Base-by-base conservation (phyloP, 2,113 vertebrate genomes). In the Centropristis striata region DNA sequence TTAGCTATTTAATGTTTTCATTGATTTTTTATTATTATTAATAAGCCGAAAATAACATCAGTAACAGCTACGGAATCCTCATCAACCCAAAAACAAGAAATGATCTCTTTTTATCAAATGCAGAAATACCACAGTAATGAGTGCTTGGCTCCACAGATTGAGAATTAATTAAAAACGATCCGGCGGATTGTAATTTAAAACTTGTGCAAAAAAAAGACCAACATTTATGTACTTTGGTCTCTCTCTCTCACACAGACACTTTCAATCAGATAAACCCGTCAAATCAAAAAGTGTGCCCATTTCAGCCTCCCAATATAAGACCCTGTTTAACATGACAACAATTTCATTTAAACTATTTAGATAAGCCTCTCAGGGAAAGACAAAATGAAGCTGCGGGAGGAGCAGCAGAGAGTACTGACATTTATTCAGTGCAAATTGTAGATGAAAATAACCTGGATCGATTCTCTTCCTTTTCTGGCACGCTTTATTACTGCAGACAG, bases 301-400 rank as follows among this genome's bases (percentile, higher is more conserved):
- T 78, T 68, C 75, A 75, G 70, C 64, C 20, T 14, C 57, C 44
- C 51, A 60, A 79, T 77, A 75, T 42, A 69, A 64, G 28, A 71
- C 49, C 70, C 60, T 60, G 81, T 80, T 88, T 81, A 78, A 84
- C 77, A 77, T 59, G 47, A 86, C 75, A 75, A 75, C 80, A 68
- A 80, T 88, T 85, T 71, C 28, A 89, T 86, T 88, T 20, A 44
- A 65, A 73, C 53, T 46, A 11, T 81, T 80, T 77, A 88, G 84
- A 88, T 82, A 74, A 77, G 83, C 50, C 41, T 81, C 39, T 44
- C 32, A 61, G 71, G 59, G 32, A 51, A 70, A 81, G 50, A 57
- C 67, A 36, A 28, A 21, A 46, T 23, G n/a, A 81, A 63, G 70
- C 74, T 75, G 57, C 59, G 75, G 50, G 51, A 57, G 75, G 58